A percentile compares a stretch with the other conserved stretches of the same genome.
Evolutionary conservation across 30 jellyfish, hydroid and myxozoan genomes (phyloP).

Genomic region (Sanderia malayensis): DNA sequence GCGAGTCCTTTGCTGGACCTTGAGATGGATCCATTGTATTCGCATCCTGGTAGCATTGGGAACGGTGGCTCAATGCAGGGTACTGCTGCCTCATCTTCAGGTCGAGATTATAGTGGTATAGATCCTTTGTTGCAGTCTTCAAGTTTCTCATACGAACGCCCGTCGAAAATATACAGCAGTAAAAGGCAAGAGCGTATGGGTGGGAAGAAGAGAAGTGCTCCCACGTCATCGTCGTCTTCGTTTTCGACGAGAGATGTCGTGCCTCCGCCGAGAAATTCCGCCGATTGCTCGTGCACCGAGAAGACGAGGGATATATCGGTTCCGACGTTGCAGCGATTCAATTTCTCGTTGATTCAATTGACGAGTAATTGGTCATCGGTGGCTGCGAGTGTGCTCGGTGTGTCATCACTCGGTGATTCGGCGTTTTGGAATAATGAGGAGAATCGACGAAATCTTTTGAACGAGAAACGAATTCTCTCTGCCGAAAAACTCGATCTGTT

Average conservation of each 20-base stretch:
- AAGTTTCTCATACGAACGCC: too few species aligned
- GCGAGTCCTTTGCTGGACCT: neutral
- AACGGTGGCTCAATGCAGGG: too few species aligned
- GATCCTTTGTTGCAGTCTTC: too few species aligned
- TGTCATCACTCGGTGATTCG: neutral
- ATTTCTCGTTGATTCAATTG: slow-evolving; percentile 37
- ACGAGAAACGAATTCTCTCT: neutral
- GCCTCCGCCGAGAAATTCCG: too few species aligned
- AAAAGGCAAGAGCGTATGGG: too few species aligned
- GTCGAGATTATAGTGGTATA: too few species aligned
- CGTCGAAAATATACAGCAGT: too few species aligned
- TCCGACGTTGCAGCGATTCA: slow-evolving; percentile 23
- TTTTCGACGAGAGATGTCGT: too few species aligned
- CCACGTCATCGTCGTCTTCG: too few species aligned
- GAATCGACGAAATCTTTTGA: neutral
- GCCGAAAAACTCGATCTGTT: slow-evolving; percentile 45
- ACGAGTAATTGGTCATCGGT: slow-evolving; percentile 64
- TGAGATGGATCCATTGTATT: neutral
- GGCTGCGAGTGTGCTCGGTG: slow-evolving; percentile 39
- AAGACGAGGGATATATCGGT: neutral
- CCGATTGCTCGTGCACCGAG: too few species aligned
- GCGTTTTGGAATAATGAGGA: neutral
- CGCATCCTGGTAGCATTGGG: neutral
- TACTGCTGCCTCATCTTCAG: too few species aligned
- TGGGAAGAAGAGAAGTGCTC: too few species aligned